phyloP scores from a whole-genome alignment of 2,888 invertebrate species.

The Oeneis ivallda region DNA sequence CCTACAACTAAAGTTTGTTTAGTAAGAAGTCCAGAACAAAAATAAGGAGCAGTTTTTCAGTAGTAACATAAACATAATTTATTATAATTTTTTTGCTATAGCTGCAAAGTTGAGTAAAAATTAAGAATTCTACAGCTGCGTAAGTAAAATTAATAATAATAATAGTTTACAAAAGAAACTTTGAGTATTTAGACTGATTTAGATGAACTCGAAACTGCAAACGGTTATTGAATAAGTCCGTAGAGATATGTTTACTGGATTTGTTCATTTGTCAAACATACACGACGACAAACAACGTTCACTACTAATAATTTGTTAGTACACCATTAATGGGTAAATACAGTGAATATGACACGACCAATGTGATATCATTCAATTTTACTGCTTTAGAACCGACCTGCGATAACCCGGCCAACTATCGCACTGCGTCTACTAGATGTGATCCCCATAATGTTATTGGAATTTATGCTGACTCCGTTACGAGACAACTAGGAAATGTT shows the following conservation, averaged over 20 bases:
- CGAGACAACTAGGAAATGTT: background rate
- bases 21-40: no score
- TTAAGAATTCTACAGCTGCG: no score
- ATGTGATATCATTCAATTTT: conserved; percentile 79
- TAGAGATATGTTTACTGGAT: conserved; percentile 21
- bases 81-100: no score
- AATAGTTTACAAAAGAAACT: background rate
- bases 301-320: conserved; percentile 64
- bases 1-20: no score
- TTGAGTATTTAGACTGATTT: no score
- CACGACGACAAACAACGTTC: conserved; percentile 53
- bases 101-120: no score
- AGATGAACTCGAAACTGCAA: background rate
- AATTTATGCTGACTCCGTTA: conserved; percentile 26
- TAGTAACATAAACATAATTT: no score
- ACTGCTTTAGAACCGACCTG: conserved; percentile 77
- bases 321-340: conserved; percentile 74
- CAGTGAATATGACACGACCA: conserved; percentile 69
- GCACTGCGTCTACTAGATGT: conserved; percentile 68
- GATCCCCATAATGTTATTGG: conserved; percentile 55
- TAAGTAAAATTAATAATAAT: no score
- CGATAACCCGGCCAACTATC: conserved; percentile 76
- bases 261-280: conserved; percentile 34
- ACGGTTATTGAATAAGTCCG: background rate
- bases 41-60: no score